A percentile compares a stretch with the other conserved stretches of the same genome.
phyloP scores from a whole-genome alignment of 2,113 vertebrate genomes.

The Gymnarchus niloticus region DNA sequence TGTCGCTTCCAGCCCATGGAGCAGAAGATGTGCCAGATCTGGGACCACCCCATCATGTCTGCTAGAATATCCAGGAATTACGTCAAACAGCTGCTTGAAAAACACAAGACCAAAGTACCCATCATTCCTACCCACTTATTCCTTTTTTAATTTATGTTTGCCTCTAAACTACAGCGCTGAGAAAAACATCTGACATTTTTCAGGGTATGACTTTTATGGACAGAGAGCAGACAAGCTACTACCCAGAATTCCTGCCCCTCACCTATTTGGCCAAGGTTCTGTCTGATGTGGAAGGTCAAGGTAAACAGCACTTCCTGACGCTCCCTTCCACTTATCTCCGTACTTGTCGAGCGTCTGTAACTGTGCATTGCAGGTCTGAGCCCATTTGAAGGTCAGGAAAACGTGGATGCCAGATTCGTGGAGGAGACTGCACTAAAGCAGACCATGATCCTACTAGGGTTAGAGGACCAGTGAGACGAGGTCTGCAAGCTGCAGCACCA shows the following conservation, averaged over 20 bases:
- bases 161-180: background rate
- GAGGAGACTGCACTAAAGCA: constrained; percentile 85
- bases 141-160: background rate
- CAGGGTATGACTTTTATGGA: constrained; percentile 59
- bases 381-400: constrained; percentile 70
- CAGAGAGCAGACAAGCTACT: constrained; percentile 56
- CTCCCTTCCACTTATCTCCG: background rate
- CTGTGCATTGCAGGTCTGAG: constrained; percentile 55
- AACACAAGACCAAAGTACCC: constrained; percentile 67
- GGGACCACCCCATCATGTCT: constrained; percentile 82
- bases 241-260: constrained; percentile 81
- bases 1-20: constrained; percentile 61
- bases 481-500: background rate
- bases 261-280: constrained; percentile 75
- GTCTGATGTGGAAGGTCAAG: constrained; percentile 73
- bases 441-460: constrained; percentile 68
- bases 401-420: constrained; percentile 78
- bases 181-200: constrained; percentile 32
- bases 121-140: background rate
- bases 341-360: background rate
- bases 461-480: constrained; percentile 52
- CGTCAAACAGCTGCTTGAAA: constrained; percentile 66
- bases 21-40: constrained; percentile 70
- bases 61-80: constrained; percentile 76
- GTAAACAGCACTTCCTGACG: constrained; percentile 42